Evolutionary conservation across 2,113 vertebrate species (phyloP).

Genomic region (Laticauda colubrina): DNA sequence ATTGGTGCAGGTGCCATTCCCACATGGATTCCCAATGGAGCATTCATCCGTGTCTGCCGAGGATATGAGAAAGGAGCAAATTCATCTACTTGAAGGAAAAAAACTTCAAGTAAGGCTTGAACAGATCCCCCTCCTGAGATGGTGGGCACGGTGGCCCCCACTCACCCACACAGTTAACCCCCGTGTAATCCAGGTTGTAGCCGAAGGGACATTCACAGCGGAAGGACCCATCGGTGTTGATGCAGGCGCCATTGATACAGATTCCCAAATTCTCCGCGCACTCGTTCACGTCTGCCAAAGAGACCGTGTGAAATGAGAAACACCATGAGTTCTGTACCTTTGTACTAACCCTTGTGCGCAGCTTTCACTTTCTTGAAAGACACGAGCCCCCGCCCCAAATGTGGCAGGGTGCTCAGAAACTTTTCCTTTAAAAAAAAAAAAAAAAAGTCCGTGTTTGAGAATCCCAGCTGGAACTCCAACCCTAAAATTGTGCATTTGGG

Average conservation of each 20-base stretch:
- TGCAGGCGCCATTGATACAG: slow-evolving; percentile 84
- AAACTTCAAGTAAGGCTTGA: not conserved
- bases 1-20: slow-evolving; percentile 89
- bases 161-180: slow-evolving; percentile 88
- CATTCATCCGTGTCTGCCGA: slow-evolving; percentile 88
- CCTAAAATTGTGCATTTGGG: not conserved
- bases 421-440: too few relatives aligned
- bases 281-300: slow-evolving; percentile 82
- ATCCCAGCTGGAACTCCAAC: not conserved
- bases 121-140: not conserved
- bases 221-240: slow-evolving; percentile 94
- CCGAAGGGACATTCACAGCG: slow-evolving; percentile 93
- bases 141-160: not conserved
- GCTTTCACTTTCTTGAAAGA: not conserved
- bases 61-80: not conserved
- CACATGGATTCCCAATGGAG: slow-evolving; percentile 89
- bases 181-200: slow-evolving; percentile 88
- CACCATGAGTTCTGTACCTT: rapidly evolving
- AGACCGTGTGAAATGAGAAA: not conserved
- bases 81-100: not conserved
- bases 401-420: not conserved
- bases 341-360: not conserved
- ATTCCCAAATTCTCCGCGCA: slow-evolving; percentile 85
- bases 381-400: too few relatives aligned
- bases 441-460: not conserved